Evolutionary conservation across 2,113 vertebrate species (phyloP), one percentile per base, ranked within the genome.

Genomic region (Mustela nigripes): DNA sequence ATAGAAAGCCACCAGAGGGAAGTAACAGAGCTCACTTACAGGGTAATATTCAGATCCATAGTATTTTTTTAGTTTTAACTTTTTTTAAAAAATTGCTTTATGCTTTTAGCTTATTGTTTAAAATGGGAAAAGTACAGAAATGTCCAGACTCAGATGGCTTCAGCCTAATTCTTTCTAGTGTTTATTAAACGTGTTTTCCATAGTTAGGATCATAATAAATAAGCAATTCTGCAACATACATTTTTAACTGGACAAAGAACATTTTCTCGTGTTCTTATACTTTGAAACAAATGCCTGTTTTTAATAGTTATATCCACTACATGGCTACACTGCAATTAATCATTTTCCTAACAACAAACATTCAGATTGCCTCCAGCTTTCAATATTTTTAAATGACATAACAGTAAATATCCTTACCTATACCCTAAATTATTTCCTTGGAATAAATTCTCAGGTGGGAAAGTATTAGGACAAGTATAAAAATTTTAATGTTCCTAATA

Each of bases 331-430:
- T 89, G 10, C n/a, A 92, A 86, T 33, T 39, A 93, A 58, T 58
- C 73, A 62, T 76, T 83, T 95, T 24, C 31, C 53, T 85, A 89
- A 81, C n/a, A 82, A 86, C n/a, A 82, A 78, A 78, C 48, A 60
- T 96, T 89, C 89, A 84, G 26, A 6, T 45, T 92, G n/a, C 65
- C 45, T 71, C 28, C 58, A 58, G 15, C 58, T 67, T 94, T 92
- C 60, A 82, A 10, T 60, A 50, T 83, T 83, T 86, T 89, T 62
- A 83, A 94, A 60, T 62, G 91, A n/a, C 6, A 15, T 63, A 87
- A 53, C 15, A 53, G 26, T 62, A 89, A 92, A 69, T 21, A 95
- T 60, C 62, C 28, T 84, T 63, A n/a, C 31, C 56, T 89, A 3
- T 92, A 62, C 69, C 84, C 83, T 92, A 76, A 45, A 76, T 60